Percentiles rank a stretch among this genome's conserved stretches.
phyloP scores from a whole-genome alignment of 2,888 invertebrate genomes.

The Mycalesis mineus region DNA sequence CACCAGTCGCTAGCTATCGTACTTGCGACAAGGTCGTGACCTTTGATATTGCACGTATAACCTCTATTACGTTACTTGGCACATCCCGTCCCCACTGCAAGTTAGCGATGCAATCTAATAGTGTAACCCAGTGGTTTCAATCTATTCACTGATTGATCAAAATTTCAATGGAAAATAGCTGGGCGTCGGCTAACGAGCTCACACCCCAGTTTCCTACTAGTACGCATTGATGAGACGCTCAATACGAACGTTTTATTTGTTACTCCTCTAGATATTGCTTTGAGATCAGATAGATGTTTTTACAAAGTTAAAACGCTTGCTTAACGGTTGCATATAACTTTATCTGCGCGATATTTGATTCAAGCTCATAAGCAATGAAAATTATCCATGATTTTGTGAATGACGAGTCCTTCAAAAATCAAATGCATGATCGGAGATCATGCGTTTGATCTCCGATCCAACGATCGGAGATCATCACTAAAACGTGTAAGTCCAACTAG shows the following conservation, averaged over 20 bases:
- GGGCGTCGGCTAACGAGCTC: constrained; percentile 21
- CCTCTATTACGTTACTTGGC: constrained; percentile 9
- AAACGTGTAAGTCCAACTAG: too few relatives aligned
- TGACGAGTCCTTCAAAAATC: too few relatives aligned
- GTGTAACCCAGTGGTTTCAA: constrained; percentile 44
- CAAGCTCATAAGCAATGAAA: too few relatives aligned
- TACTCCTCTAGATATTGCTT: neutral
- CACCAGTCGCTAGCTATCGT: neutral
- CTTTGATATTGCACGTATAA: constrained; percentile 22
- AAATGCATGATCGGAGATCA: too few relatives aligned
- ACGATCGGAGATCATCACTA: too few relatives aligned
- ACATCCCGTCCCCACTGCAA: constrained; percentile 27
- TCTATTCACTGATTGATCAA: constrained; percentile 43
- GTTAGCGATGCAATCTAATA: constrained; percentile 45
- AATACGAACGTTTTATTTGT: neutral
- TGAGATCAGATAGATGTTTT: neutral
- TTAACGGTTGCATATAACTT: too few relatives aligned
- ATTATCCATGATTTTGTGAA: too few relatives aligned
- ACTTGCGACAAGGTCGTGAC: neutral
- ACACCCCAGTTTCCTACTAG: neutral
- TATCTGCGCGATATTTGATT: too few relatives aligned
- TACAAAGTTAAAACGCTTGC: too few relatives aligned
- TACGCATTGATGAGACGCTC: neutral
- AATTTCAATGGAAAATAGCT: constrained; percentile 42
- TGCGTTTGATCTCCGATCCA: too few relatives aligned